Evolutionary conservation across 2,888 invertebrate genomes (phyloP).

Genomic region (Rotaria magnacalcarata): DNA sequence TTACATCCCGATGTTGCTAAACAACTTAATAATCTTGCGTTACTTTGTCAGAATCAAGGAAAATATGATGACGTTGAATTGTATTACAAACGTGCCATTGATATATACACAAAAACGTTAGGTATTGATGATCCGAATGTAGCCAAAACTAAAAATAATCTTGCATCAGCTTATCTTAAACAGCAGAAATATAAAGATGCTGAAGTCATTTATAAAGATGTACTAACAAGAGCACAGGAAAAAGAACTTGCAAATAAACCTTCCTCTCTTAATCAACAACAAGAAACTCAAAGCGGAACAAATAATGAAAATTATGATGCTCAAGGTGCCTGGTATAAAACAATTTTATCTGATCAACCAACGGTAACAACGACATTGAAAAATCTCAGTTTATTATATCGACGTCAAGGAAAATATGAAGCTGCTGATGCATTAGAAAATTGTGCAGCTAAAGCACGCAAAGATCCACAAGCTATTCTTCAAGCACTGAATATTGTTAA

Average conservation of each 20-base stretch:
- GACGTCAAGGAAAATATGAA: slow-evolving; percentile 96
- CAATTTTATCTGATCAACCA: slow-evolving; percentile 89
- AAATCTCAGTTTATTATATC: slow-evolving; percentile 92
- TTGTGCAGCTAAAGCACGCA: slow-evolving; percentile 44
- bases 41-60: slow-evolving; percentile 96
- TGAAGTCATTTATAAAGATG: slow-evolving; percentile 84
- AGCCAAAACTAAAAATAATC: slow-evolving; percentile 97
- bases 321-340: slow-evolving; percentile 84
- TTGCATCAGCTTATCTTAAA: slow-evolving; percentile 96
- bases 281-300: neutral
- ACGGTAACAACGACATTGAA: slow-evolving; percentile 95
- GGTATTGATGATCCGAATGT: slow-evolving; percentile 86
- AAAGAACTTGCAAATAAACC: slow-evolving; percentile 30
- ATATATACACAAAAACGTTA: slow-evolving; percentile 91
- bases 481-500: slow-evolving; percentile 46
- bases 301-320: neutral
- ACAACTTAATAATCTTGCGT: slow-evolving; percentile 93
- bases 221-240: slow-evolving; percentile 43
- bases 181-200: slow-evolving; percentile 96
- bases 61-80: slow-evolving; percentile 68
- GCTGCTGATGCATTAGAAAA: slow-evolving; percentile 91
- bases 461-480: slow-evolving; percentile 44
- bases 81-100: slow-evolving; percentile 91
- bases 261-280: neutral
- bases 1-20: slow-evolving; percentile 99